Evolutionary conservation across 2,888 invertebrate species (phyloP).

Genomic region (Hylaea fasciaria): DNA sequence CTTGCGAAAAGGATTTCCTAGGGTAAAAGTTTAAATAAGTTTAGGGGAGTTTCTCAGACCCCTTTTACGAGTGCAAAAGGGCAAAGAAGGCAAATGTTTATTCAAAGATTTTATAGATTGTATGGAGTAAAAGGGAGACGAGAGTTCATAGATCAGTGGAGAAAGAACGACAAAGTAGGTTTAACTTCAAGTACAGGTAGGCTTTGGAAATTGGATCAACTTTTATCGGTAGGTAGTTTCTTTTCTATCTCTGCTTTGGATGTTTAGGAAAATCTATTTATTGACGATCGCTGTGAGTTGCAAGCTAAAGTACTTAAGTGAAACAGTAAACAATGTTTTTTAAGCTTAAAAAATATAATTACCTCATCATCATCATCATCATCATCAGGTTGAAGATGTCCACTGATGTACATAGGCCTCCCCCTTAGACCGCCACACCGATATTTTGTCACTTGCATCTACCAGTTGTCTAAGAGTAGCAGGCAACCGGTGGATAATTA

Average conservation of each 20-base stretch:
- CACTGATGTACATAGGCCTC: no score
- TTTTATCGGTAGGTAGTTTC: constrained; percentile 34
- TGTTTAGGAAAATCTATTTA: constrained; percentile 20
- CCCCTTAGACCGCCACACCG: no score
- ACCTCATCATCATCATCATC: no score
- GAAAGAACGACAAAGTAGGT: constrained; percentile 36
- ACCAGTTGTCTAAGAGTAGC: no score
- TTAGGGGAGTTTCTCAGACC: constrained; percentile 79
- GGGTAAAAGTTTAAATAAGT: constrained; percentile 84
- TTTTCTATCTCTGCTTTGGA: constrained; percentile 16
- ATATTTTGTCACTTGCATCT: no score
- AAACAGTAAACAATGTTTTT: no score
- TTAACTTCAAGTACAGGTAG: constrained; percentile 40
- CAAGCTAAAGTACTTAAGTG: not conserved
- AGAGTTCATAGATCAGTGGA: constrained; percentile 50
- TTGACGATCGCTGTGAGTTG: constrained; percentile 8
- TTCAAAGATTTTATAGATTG: constrained; percentile 82
- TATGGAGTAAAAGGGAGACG: constrained; percentile 64
- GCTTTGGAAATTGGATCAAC: constrained; percentile 36
- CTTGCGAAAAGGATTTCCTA: constrained; percentile 81
- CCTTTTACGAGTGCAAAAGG: constrained; percentile 82
- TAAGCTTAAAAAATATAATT: no score
- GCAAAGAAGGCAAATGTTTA: constrained; percentile 82
- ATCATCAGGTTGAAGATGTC: no score
- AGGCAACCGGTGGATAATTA: no score